Conservation (phyloP, 2,113 vertebrate genomes). For the Dicaeum eximium region DNA sequence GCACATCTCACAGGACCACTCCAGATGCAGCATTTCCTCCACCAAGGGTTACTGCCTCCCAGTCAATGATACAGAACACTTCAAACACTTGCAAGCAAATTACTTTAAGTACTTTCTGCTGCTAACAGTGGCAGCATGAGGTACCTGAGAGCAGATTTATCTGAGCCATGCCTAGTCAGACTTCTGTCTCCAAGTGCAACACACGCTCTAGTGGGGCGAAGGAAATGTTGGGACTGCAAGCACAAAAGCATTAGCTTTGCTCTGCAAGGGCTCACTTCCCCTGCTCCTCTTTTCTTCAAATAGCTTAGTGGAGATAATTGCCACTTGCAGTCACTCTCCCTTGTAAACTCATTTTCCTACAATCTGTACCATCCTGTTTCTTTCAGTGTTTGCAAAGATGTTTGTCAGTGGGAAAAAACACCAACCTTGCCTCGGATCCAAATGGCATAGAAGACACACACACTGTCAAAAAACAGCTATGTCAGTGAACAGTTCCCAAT, state of each 20-base stretch:
- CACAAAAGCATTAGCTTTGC: background rate
- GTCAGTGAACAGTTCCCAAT: background rate
- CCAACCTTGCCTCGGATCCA: background rate
- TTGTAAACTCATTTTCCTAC: background rate
- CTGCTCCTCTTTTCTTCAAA: background rate
- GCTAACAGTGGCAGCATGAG: background rate
- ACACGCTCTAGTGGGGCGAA: background rate
- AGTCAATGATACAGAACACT: background rate
- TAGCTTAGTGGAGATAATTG: constrained; percentile 2
- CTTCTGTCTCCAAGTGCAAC: background rate
- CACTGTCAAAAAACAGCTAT: background rate
- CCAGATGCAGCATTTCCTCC: background rate
- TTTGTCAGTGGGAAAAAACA: background rate
- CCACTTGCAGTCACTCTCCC: background rate
- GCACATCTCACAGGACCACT: background rate
- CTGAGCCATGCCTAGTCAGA: background rate
- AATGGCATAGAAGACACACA: background rate
- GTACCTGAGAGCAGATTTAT: background rate
- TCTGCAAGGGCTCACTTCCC: background rate
- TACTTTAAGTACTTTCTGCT: background rate
- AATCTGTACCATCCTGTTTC: background rate
- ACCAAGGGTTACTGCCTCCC: background rate
- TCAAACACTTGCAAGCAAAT: background rate
- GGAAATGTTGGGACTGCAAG: background rate
- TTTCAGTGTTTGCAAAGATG: background rate